Conservation (phyloP, 2,797 vertebrate species). For the Moxostoma hubbsi region DNA sequence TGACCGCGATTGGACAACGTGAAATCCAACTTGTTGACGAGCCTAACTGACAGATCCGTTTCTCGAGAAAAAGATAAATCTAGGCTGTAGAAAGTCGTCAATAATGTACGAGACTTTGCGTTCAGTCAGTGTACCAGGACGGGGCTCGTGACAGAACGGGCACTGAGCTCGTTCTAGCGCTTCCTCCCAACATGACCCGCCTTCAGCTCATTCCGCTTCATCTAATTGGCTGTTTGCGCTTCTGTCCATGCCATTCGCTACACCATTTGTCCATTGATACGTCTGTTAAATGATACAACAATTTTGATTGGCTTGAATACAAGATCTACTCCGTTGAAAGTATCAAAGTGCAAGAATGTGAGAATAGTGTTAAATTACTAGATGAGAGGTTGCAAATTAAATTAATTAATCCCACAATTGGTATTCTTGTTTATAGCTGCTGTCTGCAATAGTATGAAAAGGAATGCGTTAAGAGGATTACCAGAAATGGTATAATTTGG, state of each 20-base stretch:
- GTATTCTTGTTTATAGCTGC: neutral
- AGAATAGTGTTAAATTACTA: neutral
- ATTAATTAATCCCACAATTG: conserved; percentile 2
- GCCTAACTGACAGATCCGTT: neutral
- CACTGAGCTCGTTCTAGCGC: conserved; percentile 54
- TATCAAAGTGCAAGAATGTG: conserved; percentile 12
- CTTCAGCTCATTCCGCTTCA: conserved; percentile 3
- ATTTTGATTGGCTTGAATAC: conserved; percentile 50
- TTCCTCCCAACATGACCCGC: conserved; percentile 46
- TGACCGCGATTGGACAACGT: conserved; percentile 46
- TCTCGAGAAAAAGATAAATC: neutral
- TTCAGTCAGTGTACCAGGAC: conserved; percentile 58
- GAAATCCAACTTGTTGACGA: conserved; percentile 5
- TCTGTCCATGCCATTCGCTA: neutral
- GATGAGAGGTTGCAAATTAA: neutral
- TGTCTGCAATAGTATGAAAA: neutral
- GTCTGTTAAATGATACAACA: conserved; percentile 31
- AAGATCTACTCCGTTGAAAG: conserved; percentile 11
- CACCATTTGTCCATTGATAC: conserved; percentile 34
- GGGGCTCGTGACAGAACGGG: conserved; percentile 79
- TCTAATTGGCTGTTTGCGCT: conserved; percentile 30
- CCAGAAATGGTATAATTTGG: neutral
- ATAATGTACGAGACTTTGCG: conserved; percentile 59
- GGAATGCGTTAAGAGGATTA: neutral
- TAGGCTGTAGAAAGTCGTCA: conserved; percentile 47